Evolutionary conservation across 1,140 invertebrate genomes (phyloP), one percentile per base, ranked within the genome.

Genomic region (Trypoxylus dichotomus): DNA sequence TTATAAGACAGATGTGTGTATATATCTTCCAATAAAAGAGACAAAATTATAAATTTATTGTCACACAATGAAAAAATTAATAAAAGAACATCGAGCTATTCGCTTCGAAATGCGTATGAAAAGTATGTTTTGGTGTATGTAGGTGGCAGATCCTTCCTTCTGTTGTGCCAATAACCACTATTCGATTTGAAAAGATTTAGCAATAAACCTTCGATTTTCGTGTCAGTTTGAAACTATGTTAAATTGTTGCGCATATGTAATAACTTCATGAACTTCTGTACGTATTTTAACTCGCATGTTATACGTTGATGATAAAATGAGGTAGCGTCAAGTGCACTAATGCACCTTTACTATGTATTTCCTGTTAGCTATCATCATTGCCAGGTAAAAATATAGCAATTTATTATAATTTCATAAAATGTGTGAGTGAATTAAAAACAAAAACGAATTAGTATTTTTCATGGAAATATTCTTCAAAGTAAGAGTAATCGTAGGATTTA

Each of bases 271-370:
- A n/a, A 19, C 15, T 15, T 47, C 13, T 47, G n/a, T n/a, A 19
- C 19, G 7, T 19, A 15, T 54, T 43, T 54, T n/a, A 54, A 6
- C 47, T 54, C 47, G 13, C 19, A 19, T 19, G 19, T 2, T 54
- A 19, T 2, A 54, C 47, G 13, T 54, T 0, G 27, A 68, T 24
- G 60, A 27, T 68, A 68, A 68, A 15, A 8, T 10, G 60, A 29
- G 13, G 24, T 68, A 27, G 25, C 60, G 24, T 24, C 21, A 27
- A 24, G 11, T 29, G 21, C 60, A 68, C 11, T 13, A 68, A 68
- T 6, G 19, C 24, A 68, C 60, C 24, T 68, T 68, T 27, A 68
- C 60, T 27, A 54, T 54, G 60, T 29, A 68, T 68, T 68, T 68
- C 60, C 60, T 21, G 60, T 68, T 68, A 24, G 60, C 25, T 68